A percentile compares a stretch with the other conserved stretches of the same genome.
Conservation (phyloP, 2,888 invertebrate genomes). For the Sepiola atlantica region DNA sequence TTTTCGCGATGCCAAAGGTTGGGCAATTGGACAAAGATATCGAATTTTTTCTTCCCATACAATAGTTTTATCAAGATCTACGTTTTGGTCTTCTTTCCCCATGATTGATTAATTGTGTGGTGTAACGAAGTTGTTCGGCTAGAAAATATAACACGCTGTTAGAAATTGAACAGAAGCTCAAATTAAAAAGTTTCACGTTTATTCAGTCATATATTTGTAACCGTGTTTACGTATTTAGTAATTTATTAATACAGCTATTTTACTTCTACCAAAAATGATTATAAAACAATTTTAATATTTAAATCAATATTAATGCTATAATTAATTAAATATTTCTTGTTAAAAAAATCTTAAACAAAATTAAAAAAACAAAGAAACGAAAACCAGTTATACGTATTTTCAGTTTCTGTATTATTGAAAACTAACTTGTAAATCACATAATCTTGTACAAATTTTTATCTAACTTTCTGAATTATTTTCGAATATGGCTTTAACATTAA, state of each 20-base stretch:
- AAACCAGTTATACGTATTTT: background rate
- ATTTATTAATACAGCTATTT: background rate
- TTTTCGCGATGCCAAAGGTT: slow-evolving; percentile 63
- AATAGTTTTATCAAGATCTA: slow-evolving; percentile 51
- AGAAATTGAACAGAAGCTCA: background rate
- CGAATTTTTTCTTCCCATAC: slow-evolving; percentile 59
- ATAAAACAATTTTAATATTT: background rate
- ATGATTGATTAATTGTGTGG: background rate
- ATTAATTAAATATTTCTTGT: background rate
- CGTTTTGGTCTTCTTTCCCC: slow-evolving; percentile 14
- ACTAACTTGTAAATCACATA: background rate
- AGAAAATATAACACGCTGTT: background rate
- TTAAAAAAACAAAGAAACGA: background rate
- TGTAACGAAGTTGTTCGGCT: background rate
- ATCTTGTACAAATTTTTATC: background rate
- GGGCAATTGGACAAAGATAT: slow-evolving; percentile 59
- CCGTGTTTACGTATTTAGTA: background rate
- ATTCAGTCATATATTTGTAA: background rate
- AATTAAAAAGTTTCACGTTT: background rate
- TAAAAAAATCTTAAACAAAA: background rate
- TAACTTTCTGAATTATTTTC: background rate
- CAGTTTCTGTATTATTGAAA: background rate
- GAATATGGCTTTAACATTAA: background rate
- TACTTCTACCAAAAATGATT: background rate
- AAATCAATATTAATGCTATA: background rate